phyloP scores from a whole-genome alignment of 2,888 invertebrate species.

The Rhagonycha lutea region DNA sequence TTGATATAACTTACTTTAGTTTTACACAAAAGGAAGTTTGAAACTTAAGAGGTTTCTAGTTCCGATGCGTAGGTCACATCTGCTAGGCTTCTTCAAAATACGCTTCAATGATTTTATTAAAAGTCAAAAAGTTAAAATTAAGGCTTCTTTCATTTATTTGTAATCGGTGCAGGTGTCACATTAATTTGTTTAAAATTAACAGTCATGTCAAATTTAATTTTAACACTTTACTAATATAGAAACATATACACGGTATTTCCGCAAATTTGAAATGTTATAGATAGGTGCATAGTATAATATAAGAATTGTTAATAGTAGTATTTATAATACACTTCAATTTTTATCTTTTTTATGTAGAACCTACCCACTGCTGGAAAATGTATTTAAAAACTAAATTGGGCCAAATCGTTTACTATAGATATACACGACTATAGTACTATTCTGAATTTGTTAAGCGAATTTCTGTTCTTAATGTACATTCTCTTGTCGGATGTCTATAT shows the following conservation, averaged over 20 bases:
- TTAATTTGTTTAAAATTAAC: not conserved
- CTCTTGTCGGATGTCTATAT: slow-evolving; percentile 44
- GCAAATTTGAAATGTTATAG: too few relatives aligned
- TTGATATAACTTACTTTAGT: not conserved
- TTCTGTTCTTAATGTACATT: slow-evolving; percentile 35
- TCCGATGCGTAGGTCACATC: slow-evolving; percentile 35
- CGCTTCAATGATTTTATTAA: slow-evolving; percentile 34
- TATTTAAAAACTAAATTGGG: not conserved
- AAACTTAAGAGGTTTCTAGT: slow-evolving; percentile 30
- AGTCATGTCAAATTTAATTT: not conserved
- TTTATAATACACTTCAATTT: too few relatives aligned
- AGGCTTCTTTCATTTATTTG: slow-evolving; percentile 19
- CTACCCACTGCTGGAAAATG: not conserved
- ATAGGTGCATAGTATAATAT: too few relatives aligned
- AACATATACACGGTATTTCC: too few relatives aligned
- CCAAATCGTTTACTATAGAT: not conserved
- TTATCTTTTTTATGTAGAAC: too few relatives aligned
- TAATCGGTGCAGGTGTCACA: slow-evolving; percentile 10
- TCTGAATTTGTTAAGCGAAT: slow-evolving; percentile 19
- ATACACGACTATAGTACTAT: not conserved
- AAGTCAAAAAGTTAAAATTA: slow-evolving; percentile 31
- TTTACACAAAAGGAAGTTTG: slow-evolving; percentile 19
- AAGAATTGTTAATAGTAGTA: too few relatives aligned
- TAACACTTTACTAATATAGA: not conserved
- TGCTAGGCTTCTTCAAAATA: slow-evolving; percentile 33